Percentiles rank a stretch among this genome's conserved stretches.
Evolutionary conservation across 2,797 vertebrate genomes (phyloP).

Genomic region (Strix occidentalis): DNA sequence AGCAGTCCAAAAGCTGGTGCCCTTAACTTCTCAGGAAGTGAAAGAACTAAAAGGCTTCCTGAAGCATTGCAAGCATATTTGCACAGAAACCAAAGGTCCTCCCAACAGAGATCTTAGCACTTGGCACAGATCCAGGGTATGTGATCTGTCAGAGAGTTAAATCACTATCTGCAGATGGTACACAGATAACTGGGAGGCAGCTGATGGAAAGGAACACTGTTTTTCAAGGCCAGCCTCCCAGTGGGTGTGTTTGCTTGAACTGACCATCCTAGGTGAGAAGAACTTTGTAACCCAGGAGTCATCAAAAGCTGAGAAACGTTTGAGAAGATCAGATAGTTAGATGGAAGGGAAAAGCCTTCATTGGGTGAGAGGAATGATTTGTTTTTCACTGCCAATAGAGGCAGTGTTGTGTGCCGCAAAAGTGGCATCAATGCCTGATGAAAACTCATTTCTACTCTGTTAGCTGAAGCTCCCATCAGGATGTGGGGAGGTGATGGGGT

Average conservation of each 20-base stretch:
- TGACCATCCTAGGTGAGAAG: not conserved
- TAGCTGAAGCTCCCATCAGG: not conserved
- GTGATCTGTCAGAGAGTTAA: not conserved
- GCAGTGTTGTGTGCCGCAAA: not conserved
- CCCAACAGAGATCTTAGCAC: not conserved
- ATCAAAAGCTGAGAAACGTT: not conserved
- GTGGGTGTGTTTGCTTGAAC: not conserved
- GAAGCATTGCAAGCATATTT: not conserved
- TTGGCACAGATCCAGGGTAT: not conserved
- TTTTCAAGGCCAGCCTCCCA: not conserved
- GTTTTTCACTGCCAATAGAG: not conserved
- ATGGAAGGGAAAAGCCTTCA: not conserved
- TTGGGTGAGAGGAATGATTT: not conserved
- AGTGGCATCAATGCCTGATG: not conserved
- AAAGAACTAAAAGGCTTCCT: not conserved
- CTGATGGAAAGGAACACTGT: not conserved
- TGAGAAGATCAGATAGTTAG: not conserved
- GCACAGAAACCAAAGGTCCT: not conserved
- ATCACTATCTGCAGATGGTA: not conserved
- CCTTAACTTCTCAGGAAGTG: not conserved
- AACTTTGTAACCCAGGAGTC: not conserved
- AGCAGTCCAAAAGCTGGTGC: not conserved
- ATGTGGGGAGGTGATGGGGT: accelerated
- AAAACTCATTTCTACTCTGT: not conserved
- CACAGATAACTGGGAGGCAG: not conserved